Base-by-base conservation (phyloP, 2,797 vertebrate genomes). In the Rhynchonycteris naso region DNA sequence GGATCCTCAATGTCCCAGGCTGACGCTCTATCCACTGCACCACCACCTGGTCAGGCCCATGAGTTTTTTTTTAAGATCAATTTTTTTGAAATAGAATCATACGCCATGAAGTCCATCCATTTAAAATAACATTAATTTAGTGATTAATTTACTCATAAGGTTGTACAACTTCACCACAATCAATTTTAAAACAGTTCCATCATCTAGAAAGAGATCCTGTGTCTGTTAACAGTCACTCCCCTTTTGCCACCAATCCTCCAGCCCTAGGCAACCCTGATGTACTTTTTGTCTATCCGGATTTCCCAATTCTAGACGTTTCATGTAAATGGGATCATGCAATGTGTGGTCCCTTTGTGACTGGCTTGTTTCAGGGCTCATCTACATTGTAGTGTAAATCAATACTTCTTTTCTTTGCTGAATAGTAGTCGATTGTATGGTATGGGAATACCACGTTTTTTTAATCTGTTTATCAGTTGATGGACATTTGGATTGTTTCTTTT, bases 101-200 rank as follows among this genome's bases (percentile, higher is more conserved):
- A 26, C 50, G 15, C 16, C n/a, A n/a, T 69, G 91, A 0, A 71
- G 35, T 68, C 90, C 16, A 86, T 65, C 85, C 68, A 35, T 52
- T 93, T 63, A 65, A 58, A 80, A 56, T 68, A 5, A 5, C 66
- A 35, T 11, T 11, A 52, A 50, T 33, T 93, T 18, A 56, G 24
- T 80, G 59, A 68, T 61, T 78, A 68, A 54, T 61, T 88, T 85
- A 47, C 84, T 91, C 43, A 52, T 80, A 93, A 68, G 8, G 4
- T 85, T 24, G 10, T 43, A 0, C 47, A 88, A 7, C 78, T 69
- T 88, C 33, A 30, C 28, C 9, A 24, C 19, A 74, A 7, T 85
- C 38, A 85, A 52, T n/a, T 86, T 85, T 59, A 84, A 83, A 43
- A n/a, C 16, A 38, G 66, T 88, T 90, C 85, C 21, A 59, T 85